Evolutionary conservation across 1,140 invertebrate species (phyloP).

Genomic region (Doryteuthis pealeii): DNA sequence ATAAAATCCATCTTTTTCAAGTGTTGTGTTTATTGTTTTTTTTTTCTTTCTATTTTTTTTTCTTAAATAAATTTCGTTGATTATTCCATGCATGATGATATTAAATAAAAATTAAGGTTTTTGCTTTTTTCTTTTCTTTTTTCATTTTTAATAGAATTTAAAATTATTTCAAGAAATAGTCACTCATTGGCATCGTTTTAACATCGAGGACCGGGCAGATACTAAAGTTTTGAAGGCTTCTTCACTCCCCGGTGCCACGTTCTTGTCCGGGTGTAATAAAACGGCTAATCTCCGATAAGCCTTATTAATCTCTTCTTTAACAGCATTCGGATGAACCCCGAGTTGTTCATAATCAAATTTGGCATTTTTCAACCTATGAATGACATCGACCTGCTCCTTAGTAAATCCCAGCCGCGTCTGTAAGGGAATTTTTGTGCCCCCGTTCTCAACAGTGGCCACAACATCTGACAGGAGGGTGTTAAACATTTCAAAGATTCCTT

Average conservation of each 20-base stretch:
- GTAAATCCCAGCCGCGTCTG: constrained; percentile 56
- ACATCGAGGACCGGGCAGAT: constrained; percentile 52
- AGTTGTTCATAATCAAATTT: constrained; percentile 58
- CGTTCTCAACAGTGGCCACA: constrained; percentile 54
- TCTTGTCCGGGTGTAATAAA: constrained; percentile 63
- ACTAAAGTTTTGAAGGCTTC: constrained; percentile 64
- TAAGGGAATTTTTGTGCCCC: constrained; percentile 48
- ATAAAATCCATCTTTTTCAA: no score
- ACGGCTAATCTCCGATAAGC: constrained; percentile 61
- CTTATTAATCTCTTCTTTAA: constrained; percentile 62
- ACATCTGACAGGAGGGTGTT: constrained; percentile 57
- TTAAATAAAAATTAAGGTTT: no score
- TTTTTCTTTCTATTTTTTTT: no score
- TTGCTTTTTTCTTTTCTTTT: no score
- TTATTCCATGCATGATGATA: no score
- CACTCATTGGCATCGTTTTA: constrained; percentile 46
- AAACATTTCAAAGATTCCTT: constrained; percentile 59
- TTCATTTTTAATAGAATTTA: no score
- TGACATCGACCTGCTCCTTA: constrained; percentile 59
- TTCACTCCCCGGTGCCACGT: constrained; percentile 61
- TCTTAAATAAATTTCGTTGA: no score
- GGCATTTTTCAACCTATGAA: constrained; percentile 57
- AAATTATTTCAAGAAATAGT: no score
- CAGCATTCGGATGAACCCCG: constrained; percentile 48
- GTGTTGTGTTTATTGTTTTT: no score